Evolutionary conservation across 2,888 invertebrate genomes (phyloP).

Genomic region (Synergus umbraculus): DNA sequence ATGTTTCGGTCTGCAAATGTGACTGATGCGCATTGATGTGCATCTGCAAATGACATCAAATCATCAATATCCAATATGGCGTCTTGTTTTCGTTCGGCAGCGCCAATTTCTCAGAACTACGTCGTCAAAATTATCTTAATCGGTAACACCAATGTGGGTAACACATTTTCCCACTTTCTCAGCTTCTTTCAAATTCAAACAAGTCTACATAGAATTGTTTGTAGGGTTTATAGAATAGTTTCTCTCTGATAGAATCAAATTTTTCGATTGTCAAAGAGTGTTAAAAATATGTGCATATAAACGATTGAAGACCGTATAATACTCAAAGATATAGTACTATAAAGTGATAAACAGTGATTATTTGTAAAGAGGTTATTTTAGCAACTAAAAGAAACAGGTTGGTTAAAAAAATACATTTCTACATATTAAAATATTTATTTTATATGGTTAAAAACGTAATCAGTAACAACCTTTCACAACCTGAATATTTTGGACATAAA

Average conservation of each 20-base stretch:
- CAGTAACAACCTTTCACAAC: background rate
- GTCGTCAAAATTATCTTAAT: background rate
- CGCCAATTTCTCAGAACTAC: background rate
- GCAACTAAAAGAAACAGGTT: background rate
- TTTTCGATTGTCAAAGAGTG: background rate
- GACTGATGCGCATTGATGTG: background rate
- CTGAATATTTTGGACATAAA: background rate
- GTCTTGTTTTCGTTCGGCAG: slow-evolving; percentile 1
- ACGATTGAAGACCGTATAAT: background rate
- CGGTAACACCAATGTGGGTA: background rate
- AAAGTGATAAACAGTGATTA: background rate
- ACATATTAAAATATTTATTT: background rate
- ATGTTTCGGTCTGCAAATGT: background rate
- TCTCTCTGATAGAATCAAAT: no score
- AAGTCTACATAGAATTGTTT: background rate
- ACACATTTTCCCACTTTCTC: background rate
- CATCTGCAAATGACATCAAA: no score
- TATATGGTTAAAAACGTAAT: background rate
- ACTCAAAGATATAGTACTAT: background rate
- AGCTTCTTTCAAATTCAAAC: background rate
- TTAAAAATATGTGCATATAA: background rate
- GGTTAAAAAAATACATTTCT: background rate
- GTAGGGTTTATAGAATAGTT: no score
- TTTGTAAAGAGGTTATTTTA: background rate
- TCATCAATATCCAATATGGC: background rate